Percentiles rank a stretch among this genome's conserved stretches.
phyloP scores from a whole-genome alignment of 2,888 invertebrate genomes.

The Agrilus mali region DNA sequence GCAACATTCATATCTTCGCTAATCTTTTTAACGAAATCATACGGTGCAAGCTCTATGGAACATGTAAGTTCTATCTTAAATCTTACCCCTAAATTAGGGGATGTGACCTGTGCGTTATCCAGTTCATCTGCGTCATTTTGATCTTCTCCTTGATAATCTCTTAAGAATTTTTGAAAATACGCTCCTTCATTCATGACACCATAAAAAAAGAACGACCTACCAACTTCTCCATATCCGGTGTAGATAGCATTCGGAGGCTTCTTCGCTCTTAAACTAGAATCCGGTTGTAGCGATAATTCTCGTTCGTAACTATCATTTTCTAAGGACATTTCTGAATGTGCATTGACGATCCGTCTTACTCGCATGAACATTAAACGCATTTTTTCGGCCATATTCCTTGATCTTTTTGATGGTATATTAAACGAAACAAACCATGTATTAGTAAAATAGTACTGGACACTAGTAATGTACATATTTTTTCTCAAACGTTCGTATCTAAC shows the following conservation, averaged over 20 bases:
- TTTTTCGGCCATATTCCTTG: conserved; percentile 20
- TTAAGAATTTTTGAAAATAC: neutral
- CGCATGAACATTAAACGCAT: conserved; percentile 29
- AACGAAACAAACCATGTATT: conserved; percentile 27
- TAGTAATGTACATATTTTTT: neutral
- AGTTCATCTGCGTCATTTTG: neutral
- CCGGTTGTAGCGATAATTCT: conserved; percentile 18
- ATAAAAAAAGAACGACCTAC: conserved; percentile 26
- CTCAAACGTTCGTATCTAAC: conserved; percentile 5
- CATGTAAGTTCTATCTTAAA: too few relatives aligned
- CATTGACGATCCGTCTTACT: conserved; percentile 23
- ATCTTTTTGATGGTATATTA: conserved; percentile 17
- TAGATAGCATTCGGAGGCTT: conserved; percentile 26
- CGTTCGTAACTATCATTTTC: conserved; percentile 25
- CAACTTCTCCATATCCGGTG: conserved; percentile 27
- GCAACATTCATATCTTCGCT: too few relatives aligned
- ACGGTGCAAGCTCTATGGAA: too few relatives aligned
- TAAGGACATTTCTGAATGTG: conserved; percentile 27
- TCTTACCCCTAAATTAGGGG: neutral
- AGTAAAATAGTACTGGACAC: conserved; percentile 14
- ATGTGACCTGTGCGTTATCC: neutral
- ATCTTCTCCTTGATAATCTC: too few relatives aligned
- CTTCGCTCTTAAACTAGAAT: conserved; percentile 13
- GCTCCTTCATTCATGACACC: conserved; percentile 29
- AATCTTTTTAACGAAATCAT: too few relatives aligned